Base-by-base conservation (phyloP, 2,888 invertebrate species). In the Asteroscopus sphinx region DNA sequence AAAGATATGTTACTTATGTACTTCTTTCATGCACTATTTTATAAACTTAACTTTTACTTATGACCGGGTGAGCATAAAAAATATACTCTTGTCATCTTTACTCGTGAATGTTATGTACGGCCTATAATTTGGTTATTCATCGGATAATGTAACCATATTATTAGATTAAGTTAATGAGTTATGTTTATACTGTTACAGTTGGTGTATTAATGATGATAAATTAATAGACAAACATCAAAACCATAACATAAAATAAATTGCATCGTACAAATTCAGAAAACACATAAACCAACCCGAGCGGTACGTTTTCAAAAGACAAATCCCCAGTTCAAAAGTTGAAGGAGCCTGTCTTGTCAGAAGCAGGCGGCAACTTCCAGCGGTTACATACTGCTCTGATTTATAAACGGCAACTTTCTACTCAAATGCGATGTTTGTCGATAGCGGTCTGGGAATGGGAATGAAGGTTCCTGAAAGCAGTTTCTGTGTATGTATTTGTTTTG, bases 311-410 rank as follows among this genome's bases (percentile, higher is more conserved):
- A 37, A 61, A 65, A 69, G 62, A 69, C 66, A 66, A 69, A 69
- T 68, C 53, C 56, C 37, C 36, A 45, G 68, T 68, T 68, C 56
- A 61, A 69, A 69, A 68, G 68, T 69, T 69, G 68, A 57, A 65
- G 56, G 30, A 47, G 66, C 32, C 47, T 57, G 65, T 56, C 69
- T 66, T 69, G 69, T 69, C 65, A 61, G 21, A 3, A 40, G 16
- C 68, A 57, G 61, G 54, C 61, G 59, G 40, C 30, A 69, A 69
- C 51, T 68, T 68, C 52, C 35, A 39, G 56, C 47, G 56, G 68
- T 60, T 65, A 68, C 61, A 64, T 68, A 64, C 65, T 45, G 64
- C 32, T 40, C 52, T 55, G 65, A 65, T 68, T 65, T 68, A 60
- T 68, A 60, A 55, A 53, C 48, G 68, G 41, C 15, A 68, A 63